These are phyloP conservation scores for Corythornis leucogaster DNA, from an alignment of 2,797 vertebrate genomes.

Conservation along the genomic window DNA sequence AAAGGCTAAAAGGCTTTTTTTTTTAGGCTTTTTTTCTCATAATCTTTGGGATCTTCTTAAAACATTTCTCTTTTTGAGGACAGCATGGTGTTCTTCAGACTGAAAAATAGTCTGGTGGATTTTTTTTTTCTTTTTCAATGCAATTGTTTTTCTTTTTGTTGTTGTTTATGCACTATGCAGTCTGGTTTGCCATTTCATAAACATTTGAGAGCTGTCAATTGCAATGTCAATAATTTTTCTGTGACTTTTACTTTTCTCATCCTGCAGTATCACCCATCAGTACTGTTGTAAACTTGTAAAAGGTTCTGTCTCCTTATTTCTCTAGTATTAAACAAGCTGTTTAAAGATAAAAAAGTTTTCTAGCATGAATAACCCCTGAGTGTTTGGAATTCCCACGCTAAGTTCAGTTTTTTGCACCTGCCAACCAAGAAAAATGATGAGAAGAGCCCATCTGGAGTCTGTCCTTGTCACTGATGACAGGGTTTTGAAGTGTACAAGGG, in stretches of 20 bases:
- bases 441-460: not conserved
- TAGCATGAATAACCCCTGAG: not conserved
- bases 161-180: rapidly evolving
- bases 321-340: rapidly evolving
- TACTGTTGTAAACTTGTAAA: not conserved
- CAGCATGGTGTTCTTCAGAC: not conserved
- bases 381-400: not conserved
- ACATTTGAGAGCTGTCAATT: not conserved
- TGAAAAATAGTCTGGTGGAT: not conserved
- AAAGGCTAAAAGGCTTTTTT: not conserved
- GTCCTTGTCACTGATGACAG: not conserved
- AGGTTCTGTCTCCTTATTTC: not conserved
- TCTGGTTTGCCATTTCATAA: not conserved
- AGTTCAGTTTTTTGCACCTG: not conserved
- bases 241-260: not conserved
- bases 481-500: not conserved
- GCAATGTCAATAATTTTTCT: not conserved
- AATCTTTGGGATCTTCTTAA: not conserved
- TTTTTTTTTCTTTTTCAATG: not conserved
- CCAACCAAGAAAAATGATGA: not conserved
- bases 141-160: too few relatives aligned
- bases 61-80: not conserved
- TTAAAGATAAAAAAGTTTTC: not conserved
- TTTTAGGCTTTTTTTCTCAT: not conserved
- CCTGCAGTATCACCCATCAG: not conserved